phyloP scores from a whole-genome alignment of 2,888 invertebrate genomes.

The Chrysopilus asiliformis region DNA sequence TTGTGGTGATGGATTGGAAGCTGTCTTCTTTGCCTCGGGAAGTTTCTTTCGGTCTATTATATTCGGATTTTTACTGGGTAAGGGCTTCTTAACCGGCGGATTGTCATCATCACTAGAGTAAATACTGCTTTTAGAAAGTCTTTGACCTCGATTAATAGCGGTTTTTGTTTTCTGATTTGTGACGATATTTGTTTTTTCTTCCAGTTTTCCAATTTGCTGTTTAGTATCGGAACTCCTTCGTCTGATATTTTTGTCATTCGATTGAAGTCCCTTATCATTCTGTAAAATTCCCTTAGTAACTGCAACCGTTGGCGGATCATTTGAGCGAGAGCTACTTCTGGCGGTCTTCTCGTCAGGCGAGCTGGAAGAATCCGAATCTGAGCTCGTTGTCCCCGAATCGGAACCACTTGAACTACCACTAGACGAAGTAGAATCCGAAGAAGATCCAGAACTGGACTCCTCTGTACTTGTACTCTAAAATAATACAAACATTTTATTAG shows the following conservation, averaged over 20 bases:
- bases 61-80: conserved; percentile 15
- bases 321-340: conserved; percentile 19
- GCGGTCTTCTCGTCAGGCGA: conserved; percentile 33
- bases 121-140: conserved; percentile 37
- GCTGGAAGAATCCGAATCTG: conserved; percentile 56
- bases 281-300: conserved; percentile 9
- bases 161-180: conserved; percentile 24
- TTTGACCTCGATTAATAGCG: conserved; percentile 33
- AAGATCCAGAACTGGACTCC: conserved; percentile 50
- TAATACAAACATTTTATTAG: too few relatives aligned
- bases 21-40: conserved; percentile 34
- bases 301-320: conserved; percentile 26
- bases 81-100: conserved; percentile 26
- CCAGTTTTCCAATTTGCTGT: conserved; percentile 20
- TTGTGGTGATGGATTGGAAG: conserved; percentile 13
- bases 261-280: too few relatives aligned
- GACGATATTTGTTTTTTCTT: conserved; percentile 21
- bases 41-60: conserved; percentile 26
- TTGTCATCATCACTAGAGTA: conserved; percentile 51
- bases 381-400: conserved; percentile 53
- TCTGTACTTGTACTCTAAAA: conserved; percentile 40
- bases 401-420: conserved; percentile 58
- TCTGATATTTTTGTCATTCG: too few relatives aligned
- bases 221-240: conserved; percentile 22
- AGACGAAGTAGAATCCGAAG: conserved; percentile 50